Evolutionary conservation across 2,888 invertebrate genomes (phyloP).

Genomic region (Opisthograptis luteolata): DNA sequence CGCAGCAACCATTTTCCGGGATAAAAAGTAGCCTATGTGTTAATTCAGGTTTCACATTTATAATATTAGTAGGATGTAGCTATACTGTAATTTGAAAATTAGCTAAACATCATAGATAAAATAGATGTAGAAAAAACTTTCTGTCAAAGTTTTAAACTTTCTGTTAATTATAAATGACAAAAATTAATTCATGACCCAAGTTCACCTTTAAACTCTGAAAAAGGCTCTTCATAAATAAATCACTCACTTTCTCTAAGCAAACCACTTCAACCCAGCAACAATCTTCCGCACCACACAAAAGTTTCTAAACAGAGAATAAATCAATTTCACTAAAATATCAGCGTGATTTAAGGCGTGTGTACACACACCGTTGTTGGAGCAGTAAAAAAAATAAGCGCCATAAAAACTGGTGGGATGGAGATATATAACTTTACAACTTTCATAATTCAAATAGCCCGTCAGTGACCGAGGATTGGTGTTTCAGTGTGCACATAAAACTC

Average conservation of each 20-base stretch:
- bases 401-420: constrained; percentile 68
- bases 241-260: constrained; percentile 9
- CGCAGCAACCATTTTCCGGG: too few species aligned
- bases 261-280: constrained; percentile 23
- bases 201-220: too few species aligned
- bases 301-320: constrained; percentile 58
- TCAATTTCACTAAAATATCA: constrained; percentile 59
- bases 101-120: too few species aligned
- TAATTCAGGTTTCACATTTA: too few species aligned
- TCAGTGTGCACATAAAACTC: constrained; percentile 65
- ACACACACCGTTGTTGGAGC: constrained; percentile 61
- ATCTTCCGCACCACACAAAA: constrained; percentile 43
- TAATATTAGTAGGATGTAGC: too few species aligned
- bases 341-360: constrained; percentile 66
- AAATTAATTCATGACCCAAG: too few species aligned
- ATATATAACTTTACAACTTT: constrained; percentile 77
- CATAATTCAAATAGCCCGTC: constrained; percentile 78
- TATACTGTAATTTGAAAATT: too few species aligned
- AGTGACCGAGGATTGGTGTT: constrained; percentile 57
- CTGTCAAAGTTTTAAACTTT: too few species aligned
- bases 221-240: background rate
- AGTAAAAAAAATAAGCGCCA: constrained; percentile 67
- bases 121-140: too few species aligned
- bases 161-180: too few species aligned
- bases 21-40: too few species aligned